phyloP scores from a whole-genome alignment of 2,113 vertebrate species.

The Chaetorhynchus papuensis region DNA sequence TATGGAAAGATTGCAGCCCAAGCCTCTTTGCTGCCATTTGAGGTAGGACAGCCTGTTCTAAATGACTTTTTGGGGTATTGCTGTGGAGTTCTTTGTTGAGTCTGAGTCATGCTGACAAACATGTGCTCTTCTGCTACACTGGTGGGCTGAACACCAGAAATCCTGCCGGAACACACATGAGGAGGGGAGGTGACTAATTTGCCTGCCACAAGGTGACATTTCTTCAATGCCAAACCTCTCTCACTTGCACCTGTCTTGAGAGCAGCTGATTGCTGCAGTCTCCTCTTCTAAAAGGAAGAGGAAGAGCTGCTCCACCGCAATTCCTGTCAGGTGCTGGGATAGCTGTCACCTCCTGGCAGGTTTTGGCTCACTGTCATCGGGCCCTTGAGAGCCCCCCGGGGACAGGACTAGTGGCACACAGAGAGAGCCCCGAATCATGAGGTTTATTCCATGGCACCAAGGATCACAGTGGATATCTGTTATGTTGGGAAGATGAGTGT shows the following conservation, averaged over 20 bases:
- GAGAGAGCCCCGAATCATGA: background rate
- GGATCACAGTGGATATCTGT: background rate
- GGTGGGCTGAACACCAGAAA: background rate
- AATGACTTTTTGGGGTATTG: background rate
- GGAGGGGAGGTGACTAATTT: background rate
- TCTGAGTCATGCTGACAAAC: background rate
- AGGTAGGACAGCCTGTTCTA: background rate
- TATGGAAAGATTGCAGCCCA: background rate
- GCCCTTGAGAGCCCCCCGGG: background rate
- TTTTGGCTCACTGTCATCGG: background rate
- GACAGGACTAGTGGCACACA: background rate
- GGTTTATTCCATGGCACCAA: background rate
- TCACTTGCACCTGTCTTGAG: background rate
- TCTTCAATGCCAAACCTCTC: background rate
- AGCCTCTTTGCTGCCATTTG: background rate
- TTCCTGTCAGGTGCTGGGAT: background rate
- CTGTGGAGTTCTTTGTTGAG: background rate
- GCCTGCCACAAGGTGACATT: background rate
- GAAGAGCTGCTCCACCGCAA: background rate
- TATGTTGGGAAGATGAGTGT: background rate
- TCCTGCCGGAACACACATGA: rapidly evolving
- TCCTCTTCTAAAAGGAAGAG: background rate
- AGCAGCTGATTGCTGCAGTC: background rate
- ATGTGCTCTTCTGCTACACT: background rate
- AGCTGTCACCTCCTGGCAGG: background rate